Percentiles rank a stretch among this genome's conserved stretches.
These are phyloP conservation scores for Heliconius himera DNA, from an alignment of 1,140 invertebrate species.

Conservation along the genomic window DNA sequence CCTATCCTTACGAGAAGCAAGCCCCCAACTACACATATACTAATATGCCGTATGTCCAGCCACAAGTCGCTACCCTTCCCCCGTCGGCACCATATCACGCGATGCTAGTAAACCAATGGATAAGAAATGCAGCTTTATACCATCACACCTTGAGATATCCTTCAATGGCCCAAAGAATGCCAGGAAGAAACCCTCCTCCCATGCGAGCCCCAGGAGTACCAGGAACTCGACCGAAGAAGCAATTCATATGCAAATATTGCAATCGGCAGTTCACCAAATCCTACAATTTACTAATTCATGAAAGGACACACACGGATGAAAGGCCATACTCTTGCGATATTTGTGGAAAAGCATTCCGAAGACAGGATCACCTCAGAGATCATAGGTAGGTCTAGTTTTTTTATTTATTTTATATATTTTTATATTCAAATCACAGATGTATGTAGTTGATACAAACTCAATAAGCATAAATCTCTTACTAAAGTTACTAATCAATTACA, in stretches of 20 bases:
- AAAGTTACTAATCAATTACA: slow-evolving; percentile 47
- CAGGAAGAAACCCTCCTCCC: slow-evolving; percentile 79
- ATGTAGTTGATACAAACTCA: not conserved
- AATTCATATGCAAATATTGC: slow-evolving; percentile 98
- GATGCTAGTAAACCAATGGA: slow-evolving; percentile 87
- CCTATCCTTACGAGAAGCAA: slow-evolving; percentile 69
- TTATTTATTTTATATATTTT: slow-evolving; percentile 29
- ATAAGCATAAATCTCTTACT: slow-evolving; percentile 36
- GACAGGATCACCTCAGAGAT: slow-evolving; percentile 96
- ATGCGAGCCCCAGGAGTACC: slow-evolving; percentile 82
- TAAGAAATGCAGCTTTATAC: slow-evolving; percentile 86
- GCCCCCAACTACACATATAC: slow-evolving; percentile 57
- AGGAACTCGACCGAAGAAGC: slow-evolving; percentile 90
- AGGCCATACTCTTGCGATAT: slow-evolving; percentile 97
- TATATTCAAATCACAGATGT: not conserved
- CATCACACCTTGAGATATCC: slow-evolving; percentile 81
- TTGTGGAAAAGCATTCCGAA: slow-evolving; percentile 96
- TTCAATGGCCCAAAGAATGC: slow-evolving; percentile 72
- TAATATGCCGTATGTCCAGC: slow-evolving; percentile 74
- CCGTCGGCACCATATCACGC: slow-evolving; percentile 77
- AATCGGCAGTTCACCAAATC: slow-evolving; percentile 97
- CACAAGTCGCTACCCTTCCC: slow-evolving; percentile 70
- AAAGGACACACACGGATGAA: slow-evolving; percentile 97
- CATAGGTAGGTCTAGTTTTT: slow-evolving; percentile 85
- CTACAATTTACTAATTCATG: slow-evolving; percentile 97